Conservation (phyloP, 2,797 vertebrate genomes). For the Scyliorhinus canicula region DNA sequence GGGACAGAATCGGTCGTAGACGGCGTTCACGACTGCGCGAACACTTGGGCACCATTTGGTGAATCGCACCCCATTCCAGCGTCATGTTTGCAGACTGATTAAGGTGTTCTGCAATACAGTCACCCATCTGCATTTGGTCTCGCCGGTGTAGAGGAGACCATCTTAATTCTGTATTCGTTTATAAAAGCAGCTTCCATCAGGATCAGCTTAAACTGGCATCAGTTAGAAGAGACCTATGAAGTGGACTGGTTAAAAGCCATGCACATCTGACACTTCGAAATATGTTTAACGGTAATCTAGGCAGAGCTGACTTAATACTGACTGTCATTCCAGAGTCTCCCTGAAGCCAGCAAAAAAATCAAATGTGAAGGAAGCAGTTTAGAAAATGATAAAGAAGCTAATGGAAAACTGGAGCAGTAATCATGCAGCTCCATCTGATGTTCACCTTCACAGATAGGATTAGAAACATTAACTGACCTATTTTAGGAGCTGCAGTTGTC, state of each 20-base stretch:
- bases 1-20: no score
- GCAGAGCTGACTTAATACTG: not conserved
- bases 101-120: not conserved
- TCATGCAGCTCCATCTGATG: not conserved
- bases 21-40: no score
- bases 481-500: not conserved
- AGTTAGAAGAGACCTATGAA: not conserved
- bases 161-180: not conserved
- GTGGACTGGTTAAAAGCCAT: not conserved
- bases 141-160: not conserved
- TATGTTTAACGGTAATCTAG: conserved; percentile 9
- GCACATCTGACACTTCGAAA: not conserved
- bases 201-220: not conserved
- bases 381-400: conserved; percentile 25
- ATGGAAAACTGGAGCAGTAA: conserved; percentile 16
- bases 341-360: not conserved
- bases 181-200: not conserved
- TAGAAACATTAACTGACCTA: conserved; percentile 22
- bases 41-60: no score
- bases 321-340: not conserved
- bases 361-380: conserved; percentile 33
- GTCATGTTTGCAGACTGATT: not conserved
- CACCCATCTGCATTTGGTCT: not conserved
- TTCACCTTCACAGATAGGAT: conserved; percentile 25
- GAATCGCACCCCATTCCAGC: no score